Conservation (phyloP, 2,113 vertebrate genomes). For the Trichomycterus rosablanca region DNA sequence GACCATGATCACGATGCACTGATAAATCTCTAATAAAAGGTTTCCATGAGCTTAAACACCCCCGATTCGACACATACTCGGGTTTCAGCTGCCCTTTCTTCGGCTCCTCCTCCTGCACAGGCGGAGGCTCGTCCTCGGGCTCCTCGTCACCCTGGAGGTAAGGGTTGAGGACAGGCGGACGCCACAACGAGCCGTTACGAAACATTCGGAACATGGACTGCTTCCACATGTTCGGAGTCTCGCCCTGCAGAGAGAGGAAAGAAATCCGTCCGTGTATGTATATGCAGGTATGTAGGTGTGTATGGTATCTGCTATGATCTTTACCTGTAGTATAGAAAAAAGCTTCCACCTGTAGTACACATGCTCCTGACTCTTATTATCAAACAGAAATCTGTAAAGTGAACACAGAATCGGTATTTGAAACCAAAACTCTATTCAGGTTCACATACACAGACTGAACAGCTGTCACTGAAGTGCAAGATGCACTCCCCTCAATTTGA, state of each 20-base stretch:
- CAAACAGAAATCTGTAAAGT: constrained; percentile 71
- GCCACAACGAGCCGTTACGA: constrained; percentile 71
- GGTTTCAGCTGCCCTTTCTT: constrained; percentile 74
- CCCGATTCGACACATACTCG: constrained; percentile 51
- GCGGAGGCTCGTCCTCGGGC: constrained; percentile 44
- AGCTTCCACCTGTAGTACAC: constrained; percentile 78
- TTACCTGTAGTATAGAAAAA: constrained; percentile 74
- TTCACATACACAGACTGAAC: too few relatives aligned
- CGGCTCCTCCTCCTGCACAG: constrained; percentile 65
- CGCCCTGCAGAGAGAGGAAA: constrained; percentile 55
- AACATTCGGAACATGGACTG: constrained; percentile 72
- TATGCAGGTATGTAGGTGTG: too few relatives aligned
- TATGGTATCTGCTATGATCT: too few relatives aligned
- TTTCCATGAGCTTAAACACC: too few relatives aligned
- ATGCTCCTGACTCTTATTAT: constrained; percentile 75
- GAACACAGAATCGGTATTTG: too few relatives aligned
- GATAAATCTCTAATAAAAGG: too few relatives aligned
- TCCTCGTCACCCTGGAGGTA: constrained; percentile 65
- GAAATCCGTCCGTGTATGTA: not conserved
- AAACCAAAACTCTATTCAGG: too few relatives aligned
- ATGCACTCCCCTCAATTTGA: too few relatives aligned
- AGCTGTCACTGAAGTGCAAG: too few relatives aligned
- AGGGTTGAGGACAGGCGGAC: constrained; percentile 66
- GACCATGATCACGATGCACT: too few relatives aligned
- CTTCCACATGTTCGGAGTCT: constrained; percentile 67